phyloP scores from a whole-genome alignment of 2,888 invertebrate genomes.

The Diplolepis rosae region DNA sequence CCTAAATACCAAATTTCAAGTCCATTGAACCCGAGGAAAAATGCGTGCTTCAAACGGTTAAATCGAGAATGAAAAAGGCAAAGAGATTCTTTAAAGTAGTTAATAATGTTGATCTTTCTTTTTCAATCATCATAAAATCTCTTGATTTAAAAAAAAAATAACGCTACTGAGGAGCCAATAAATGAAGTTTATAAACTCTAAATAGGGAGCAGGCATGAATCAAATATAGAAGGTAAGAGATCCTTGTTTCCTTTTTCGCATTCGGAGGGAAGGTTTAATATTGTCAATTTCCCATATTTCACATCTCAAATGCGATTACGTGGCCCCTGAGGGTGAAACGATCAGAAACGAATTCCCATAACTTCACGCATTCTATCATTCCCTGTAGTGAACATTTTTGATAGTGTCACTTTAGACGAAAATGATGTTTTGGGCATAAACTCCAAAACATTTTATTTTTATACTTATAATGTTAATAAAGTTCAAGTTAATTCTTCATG shows the following conservation, averaged over 20 bases:
- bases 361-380: slow-evolving; percentile 1
- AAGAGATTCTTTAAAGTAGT: too few species aligned
- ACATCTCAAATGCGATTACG: slow-evolving; percentile 17
- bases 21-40: too few species aligned
- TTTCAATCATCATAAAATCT: too few species aligned
- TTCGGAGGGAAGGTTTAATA: slow-evolving; percentile 25
- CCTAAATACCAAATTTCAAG: too few species aligned
- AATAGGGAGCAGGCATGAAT: neutral
- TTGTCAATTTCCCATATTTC: slow-evolving; percentile 28
- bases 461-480: too few species aligned
- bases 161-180: neutral
- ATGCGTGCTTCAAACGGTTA: too few species aligned
- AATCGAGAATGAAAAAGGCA: too few species aligned
- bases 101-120: too few species aligned
- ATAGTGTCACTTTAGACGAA: neutral
- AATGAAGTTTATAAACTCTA: slow-evolving; percentile 12
- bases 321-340: slow-evolving; percentile 12
- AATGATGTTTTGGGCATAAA: neutral
- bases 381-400: slow-evolving; percentile 2
- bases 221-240: slow-evolving; percentile 11
- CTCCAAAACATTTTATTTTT: neutral
- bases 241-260: neutral
- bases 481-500: too few species aligned
- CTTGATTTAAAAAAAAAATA: too few species aligned
- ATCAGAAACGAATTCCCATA: slow-evolving; percentile 25